Evolutionary conservation across 2,113 vertebrate genomes (phyloP).

Genomic region (Gallinago media): DNA sequence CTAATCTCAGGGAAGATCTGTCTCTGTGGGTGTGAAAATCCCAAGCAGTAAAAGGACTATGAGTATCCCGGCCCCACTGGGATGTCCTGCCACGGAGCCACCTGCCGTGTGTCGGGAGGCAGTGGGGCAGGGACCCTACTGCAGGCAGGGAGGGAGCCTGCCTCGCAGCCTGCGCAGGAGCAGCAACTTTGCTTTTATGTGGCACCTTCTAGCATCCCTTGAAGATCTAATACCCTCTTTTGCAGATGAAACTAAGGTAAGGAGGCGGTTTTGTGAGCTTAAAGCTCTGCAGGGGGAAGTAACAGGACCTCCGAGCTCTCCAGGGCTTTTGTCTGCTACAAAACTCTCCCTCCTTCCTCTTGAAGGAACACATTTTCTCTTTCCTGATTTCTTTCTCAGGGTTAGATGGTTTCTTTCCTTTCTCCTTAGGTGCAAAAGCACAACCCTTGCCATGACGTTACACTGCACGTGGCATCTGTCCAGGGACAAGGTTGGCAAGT

Average conservation of each 20-base stretch:
- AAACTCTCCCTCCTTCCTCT: not conserved
- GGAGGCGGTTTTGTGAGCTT: not conserved
- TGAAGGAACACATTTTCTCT: not conserved
- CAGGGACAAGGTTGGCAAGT: not conserved
- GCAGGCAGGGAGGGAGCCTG: not conserved
- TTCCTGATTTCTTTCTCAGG: not conserved
- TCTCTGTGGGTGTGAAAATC: not conserved
- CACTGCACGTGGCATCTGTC: fast-evolving
- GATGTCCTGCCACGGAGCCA: not conserved
- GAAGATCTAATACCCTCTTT: not conserved
- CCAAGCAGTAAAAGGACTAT: not conserved
- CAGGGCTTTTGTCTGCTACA: not conserved
- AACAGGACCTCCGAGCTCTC: not conserved
- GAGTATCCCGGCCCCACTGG: not conserved
- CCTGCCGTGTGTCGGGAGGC: fast-evolving
- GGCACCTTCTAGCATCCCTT: not conserved
- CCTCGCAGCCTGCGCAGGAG: not conserved
- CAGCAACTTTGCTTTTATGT: not conserved
- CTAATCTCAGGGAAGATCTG: not conserved
- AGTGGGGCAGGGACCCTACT: not conserved
- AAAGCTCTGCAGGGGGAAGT: not conserved
- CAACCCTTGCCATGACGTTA: not conserved
- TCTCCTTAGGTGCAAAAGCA: not conserved
- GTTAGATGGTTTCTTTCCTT: not conserved
- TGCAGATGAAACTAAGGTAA: not conserved